Evolutionary conservation across 2,888 invertebrate genomes (phyloP).

Genomic region (Drosophila macrospina): DNA sequence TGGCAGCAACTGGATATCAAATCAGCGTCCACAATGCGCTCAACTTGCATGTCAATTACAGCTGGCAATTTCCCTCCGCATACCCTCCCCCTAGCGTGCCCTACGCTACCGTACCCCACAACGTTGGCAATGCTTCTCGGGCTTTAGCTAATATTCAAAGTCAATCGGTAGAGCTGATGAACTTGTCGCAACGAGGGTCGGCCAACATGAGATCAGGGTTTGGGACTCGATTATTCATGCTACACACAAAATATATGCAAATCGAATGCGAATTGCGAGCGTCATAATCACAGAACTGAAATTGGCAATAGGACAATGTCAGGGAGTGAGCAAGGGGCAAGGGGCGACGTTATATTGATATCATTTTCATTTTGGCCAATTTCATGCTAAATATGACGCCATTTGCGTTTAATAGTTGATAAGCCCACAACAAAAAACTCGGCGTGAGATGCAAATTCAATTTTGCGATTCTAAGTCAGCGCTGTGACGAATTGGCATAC

Average conservation of each 20-base stretch:
- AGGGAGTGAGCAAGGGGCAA: neutral
- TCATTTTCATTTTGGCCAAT: slow-evolving; percentile 65
- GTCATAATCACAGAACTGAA: slow-evolving; percentile 63
- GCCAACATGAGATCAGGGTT: slow-evolving; percentile 47
- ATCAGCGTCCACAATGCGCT: slow-evolving; percentile 72
- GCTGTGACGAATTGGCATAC: slow-evolving; percentile 46
- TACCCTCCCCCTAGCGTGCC: slow-evolving; percentile 1
- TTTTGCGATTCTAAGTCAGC: slow-evolving; percentile 47
- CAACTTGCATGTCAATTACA: slow-evolving; percentile 77
- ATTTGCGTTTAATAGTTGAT: slow-evolving; percentile 78
- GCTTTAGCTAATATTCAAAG: slow-evolving; percentile 73
- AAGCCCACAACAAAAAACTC: slow-evolving; percentile 49
- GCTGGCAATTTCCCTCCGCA: slow-evolving; percentile 50
- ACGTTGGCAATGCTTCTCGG: neutral
- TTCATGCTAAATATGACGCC: slow-evolving; percentile 77
- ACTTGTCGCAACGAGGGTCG: slow-evolving; percentile 57
- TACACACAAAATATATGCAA: slow-evolving; percentile 70
- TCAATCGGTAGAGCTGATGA: slow-evolving; percentile 74
- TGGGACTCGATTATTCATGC: slow-evolving; percentile 72
- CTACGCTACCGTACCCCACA: too few relatives aligned
- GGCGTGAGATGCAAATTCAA: slow-evolving; percentile 60
- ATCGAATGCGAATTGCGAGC: slow-evolving; percentile 72
- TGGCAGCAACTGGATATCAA: slow-evolving; percentile 67
- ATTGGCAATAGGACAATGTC: slow-evolving; percentile 16
- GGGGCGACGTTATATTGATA: slow-evolving; percentile 27